Percentiles rank a stretch among this genome's conserved stretches.
Evolutionary conservation across 2,888 invertebrate species (phyloP).

Genomic region (Thymelicus sylvestris): DNA sequence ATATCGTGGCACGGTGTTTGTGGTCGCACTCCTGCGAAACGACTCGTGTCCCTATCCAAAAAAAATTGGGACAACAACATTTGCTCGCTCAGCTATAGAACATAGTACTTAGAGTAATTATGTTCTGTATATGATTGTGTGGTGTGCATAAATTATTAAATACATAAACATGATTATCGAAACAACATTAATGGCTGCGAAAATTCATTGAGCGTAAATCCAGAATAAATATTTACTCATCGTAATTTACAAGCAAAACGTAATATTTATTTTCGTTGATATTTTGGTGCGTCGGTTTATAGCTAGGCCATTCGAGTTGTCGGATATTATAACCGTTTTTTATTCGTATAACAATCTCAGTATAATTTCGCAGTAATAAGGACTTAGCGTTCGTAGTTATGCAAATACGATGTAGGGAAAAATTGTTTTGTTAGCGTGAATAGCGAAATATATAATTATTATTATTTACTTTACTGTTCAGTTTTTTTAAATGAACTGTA

Average conservation of each 20-base stretch:
- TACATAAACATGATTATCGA: not conserved
- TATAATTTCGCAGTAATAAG: constrained; percentile 34
- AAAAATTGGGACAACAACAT: no score
- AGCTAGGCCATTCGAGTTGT: constrained; percentile 23
- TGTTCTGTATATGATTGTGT: no score
- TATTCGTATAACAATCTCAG: constrained; percentile 31
- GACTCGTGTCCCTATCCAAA: no score
- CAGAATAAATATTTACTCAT: constrained; percentile 10
- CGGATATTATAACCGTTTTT: constrained; percentile 30
- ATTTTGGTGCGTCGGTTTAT: constrained; percentile 28
- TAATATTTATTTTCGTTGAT: constrained; percentile 23
- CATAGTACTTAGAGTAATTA: no score
- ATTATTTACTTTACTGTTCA: not conserved
- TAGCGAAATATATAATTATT: constrained; percentile 6
- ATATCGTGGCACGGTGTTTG: no score
- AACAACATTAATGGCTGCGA: constrained; percentile 4
- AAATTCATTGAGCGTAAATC: constrained; percentile 29
- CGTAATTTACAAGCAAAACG: constrained; percentile 5
- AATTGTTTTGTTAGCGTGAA: constrained; percentile 13
- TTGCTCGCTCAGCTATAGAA: no score
- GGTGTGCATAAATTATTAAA: no score
- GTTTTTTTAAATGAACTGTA: not conserved
- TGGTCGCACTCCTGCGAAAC: no score
- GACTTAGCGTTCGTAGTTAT: constrained; percentile 32
- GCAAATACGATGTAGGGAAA: constrained; percentile 19